These are phyloP conservation scores for Adelognathus sp. DNA, from an alignment of 2,888 invertebrate species.

Conservation along the genomic window DNA sequence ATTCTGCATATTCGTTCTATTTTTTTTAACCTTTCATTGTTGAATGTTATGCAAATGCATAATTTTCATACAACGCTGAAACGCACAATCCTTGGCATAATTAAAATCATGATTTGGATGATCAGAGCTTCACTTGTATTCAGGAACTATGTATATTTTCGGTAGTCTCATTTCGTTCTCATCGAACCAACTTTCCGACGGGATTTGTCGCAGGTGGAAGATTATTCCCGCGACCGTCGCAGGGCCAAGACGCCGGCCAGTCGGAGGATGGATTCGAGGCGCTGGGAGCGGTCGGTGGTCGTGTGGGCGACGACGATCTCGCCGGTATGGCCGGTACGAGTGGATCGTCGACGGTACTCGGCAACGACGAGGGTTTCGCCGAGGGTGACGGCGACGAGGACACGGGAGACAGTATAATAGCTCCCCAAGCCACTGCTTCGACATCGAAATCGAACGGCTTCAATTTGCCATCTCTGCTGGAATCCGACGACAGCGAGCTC, in stretches of 20 bases:
- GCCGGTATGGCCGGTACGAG: slow-evolving; percentile 70
- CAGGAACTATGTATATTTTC: no score
- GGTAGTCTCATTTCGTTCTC: no score
- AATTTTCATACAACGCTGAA: no score
- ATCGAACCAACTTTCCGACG: not conserved
- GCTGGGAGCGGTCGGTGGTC: slow-evolving; percentile 68
- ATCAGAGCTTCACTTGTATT: no score
- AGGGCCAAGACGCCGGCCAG: slow-evolving; percentile 69
- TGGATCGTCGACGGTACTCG: slow-evolving; percentile 64
- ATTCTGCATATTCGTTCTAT: no score
- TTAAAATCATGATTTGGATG: no score
- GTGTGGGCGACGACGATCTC: slow-evolving; percentile 69
- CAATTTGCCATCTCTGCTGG: slow-evolving; percentile 87
- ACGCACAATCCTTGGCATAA: no score
- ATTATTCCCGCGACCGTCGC: slow-evolving; percentile 69
- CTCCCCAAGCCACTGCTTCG: slow-evolving; percentile 67
- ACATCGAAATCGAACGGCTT: slow-evolving; percentile 80
- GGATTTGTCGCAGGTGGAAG: slow-evolving; percentile 70
- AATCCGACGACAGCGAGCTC: slow-evolving; percentile 91
- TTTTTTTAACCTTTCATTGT: no score
- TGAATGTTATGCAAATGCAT: no score
- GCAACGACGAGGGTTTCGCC: slow-evolving; percentile 74
- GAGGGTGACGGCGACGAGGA: slow-evolving; percentile 76
- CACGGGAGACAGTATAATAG: slow-evolving; percentile 74
- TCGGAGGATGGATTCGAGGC: slow-evolving; percentile 74